Evolutionary conservation across 1,140 invertebrate species (phyloP).

Genomic region (Mizuhopecten yessoensis): DNA sequence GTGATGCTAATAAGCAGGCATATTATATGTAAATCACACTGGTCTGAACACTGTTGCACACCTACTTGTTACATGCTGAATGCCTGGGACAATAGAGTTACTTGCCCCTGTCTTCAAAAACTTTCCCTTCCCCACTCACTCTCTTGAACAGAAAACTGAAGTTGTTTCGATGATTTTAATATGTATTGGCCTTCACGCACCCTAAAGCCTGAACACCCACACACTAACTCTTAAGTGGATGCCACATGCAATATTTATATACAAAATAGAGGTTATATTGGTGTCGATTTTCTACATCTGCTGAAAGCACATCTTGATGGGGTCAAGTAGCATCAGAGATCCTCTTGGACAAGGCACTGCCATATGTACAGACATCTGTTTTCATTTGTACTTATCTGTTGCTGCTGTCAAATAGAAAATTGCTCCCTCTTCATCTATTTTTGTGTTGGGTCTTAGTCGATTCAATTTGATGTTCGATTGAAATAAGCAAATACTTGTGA

Average conservation of each 20-base stretch:
- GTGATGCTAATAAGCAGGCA: background rate
- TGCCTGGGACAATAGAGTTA: background rate
- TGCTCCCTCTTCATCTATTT: background rate
- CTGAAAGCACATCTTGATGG: background rate
- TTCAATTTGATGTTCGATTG: no score
- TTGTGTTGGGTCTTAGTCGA: no score
- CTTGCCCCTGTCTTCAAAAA: background rate
- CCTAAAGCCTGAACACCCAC: background rate
- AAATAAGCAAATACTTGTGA: no score
- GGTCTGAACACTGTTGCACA: background rate
- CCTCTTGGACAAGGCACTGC: background rate
- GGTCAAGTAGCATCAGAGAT: background rate
- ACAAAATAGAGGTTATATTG: background rate
- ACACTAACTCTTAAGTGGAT: background rate
- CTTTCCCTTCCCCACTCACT: background rate
- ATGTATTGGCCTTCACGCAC: no score
- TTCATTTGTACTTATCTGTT: background rate
- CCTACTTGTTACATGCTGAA: background rate
- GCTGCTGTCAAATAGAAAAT: background rate
- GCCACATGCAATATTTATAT: constrained; percentile 6
- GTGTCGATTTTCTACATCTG: background rate
- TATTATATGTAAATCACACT: background rate
- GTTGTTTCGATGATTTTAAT: no score
- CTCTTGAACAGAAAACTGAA: no score
- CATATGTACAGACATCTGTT: background rate